Conservation (phyloP, 2,797 vertebrate species). For the Lemur catta region DNA sequence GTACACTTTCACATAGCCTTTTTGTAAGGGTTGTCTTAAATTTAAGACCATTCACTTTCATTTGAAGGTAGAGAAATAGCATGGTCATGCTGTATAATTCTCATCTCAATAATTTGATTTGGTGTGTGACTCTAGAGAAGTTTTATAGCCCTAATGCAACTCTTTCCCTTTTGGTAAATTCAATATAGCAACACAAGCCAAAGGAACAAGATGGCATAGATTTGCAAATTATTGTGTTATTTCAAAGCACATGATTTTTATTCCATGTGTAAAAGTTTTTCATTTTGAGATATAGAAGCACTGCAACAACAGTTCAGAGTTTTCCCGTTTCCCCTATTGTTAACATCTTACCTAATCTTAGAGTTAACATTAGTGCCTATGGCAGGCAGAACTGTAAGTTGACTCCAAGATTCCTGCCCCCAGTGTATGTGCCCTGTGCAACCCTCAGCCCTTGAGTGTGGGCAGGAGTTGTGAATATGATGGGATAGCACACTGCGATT, state of each 20-base stretch:
- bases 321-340: neutral
- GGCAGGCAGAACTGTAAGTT: neutral
- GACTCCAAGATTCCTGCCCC: neutral
- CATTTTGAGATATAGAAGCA: neutral
- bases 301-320: neutral
- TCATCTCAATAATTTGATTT: neutral
- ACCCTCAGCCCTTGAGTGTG: neutral
- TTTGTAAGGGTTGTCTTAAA: neutral
- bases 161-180: neutral
- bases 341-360: neutral
- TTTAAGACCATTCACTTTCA: neutral
- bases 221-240: neutral
- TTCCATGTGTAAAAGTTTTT: neutral
- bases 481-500: neutral
- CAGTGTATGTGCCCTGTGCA: neutral
- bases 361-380: neutral
- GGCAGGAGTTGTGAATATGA: neutral
- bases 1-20: neutral
- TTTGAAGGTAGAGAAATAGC: neutral
- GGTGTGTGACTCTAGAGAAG: neutral
- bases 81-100: neutral
- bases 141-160: neutral
- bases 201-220: neutral
- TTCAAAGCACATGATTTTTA: neutral
- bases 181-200: neutral